Base-by-base conservation (phyloP, 2,888 invertebrate genomes). In the Leptogaster cylindrica region DNA sequence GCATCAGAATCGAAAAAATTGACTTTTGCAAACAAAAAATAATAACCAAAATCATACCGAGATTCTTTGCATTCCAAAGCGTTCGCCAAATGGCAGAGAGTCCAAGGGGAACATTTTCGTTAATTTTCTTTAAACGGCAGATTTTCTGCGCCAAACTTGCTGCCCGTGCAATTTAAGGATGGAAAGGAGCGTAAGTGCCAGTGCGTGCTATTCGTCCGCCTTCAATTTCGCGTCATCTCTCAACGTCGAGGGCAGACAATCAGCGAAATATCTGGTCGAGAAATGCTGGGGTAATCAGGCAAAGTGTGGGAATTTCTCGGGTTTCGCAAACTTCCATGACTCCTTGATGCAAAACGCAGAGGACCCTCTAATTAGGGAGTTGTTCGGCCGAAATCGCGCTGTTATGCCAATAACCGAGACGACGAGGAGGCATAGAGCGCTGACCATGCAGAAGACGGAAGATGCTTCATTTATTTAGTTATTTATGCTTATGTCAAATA, bases 401-500 rank as follows among this genome's bases (percentile, higher is more conserved):
- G 31, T 25, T 27, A 36, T 41, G 7, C 51, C 61, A 61, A 61
- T 61, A 41, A 44, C 44, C 41, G 36, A 44, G 41, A 14, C 61
- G 41, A 33, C 41, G 7, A 7, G 46, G 23, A 16, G n/a, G 10
- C n/a, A 46, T 46, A 12, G 31, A 44, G 16, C 61, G 61, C 44
- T 44, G 61, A 44, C 61, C 41, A 44, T 61, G 61, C 44, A 27
- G 23, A 44, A 44, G 61, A 61, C 61, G 61, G 61, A 61, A 61
- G 44, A 61, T 61, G 61, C 44, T 61, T 61, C 44, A 61, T 61
- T 61, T 61, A 61, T 61, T 61, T 61, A 61, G 44, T 61, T 61
- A 61, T 61, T 61, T 61, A 61, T 61, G 61, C 61, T 44, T 61
- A 44, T 61, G 61, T 61, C 61, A 61, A 61, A 61, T 61, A 61